Evolutionary conservation across 1,140 invertebrate genomes (phyloP).

Genomic region (Leptonema lineaticorne): DNA sequence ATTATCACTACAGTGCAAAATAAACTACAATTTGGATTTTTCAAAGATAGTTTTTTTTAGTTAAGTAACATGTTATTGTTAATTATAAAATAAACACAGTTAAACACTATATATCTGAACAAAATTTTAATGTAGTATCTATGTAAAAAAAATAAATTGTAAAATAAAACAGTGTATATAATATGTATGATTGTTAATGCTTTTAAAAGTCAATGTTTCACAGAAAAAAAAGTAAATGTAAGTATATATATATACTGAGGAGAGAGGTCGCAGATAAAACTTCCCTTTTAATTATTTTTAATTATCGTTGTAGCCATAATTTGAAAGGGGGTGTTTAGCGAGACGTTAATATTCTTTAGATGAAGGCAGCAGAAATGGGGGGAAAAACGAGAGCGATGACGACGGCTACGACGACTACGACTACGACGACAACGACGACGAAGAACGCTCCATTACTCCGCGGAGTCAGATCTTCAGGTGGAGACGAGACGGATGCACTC

Average conservation of each 20-base stretch:
- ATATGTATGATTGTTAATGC: no score
- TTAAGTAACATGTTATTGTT: no score
- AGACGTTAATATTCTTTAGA: slow-evolving; percentile 41
- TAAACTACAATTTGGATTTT: no score
- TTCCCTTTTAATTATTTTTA: slow-evolving; percentile 44
- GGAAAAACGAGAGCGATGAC: slow-evolving; percentile 35
- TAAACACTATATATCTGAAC: no score
- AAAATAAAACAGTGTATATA: no score
- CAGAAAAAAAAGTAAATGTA: not conserved
- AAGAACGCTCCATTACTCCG: slow-evolving; percentile 28
- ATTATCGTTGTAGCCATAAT: slow-evolving; percentile 41
- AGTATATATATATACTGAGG: not conserved
- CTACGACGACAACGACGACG: no score
- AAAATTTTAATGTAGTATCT: no score
- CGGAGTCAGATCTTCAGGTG: slow-evolving; percentile 19
- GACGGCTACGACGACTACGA: no score
- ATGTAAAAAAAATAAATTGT: not conserved
- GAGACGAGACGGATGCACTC: slow-evolving; percentile 18
- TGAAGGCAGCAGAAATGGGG: slow-evolving; percentile 22
- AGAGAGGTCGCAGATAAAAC: slow-evolving; percentile 36
- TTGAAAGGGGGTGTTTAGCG: slow-evolving; percentile 38
- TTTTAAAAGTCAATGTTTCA: no score
- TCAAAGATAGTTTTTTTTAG: no score
- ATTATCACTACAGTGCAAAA: no score
- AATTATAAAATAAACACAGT: no score